Percentiles rank a stretch among this genome's conserved stretches.
Conservation (phyloP, 2,888 invertebrate species). For the Dasypolia templi region DNA sequence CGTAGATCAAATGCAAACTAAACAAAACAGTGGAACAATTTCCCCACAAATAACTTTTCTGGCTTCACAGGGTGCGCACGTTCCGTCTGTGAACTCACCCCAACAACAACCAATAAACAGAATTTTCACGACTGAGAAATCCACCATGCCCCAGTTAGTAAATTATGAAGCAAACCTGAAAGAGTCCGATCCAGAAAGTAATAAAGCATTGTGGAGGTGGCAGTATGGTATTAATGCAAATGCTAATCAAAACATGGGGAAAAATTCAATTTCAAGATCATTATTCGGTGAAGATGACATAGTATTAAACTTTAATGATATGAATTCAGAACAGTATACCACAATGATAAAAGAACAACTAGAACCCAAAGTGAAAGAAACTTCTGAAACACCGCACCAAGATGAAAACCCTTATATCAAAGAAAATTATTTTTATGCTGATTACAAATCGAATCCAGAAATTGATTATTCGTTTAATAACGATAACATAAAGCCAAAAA, state of each 20-base stretch:
- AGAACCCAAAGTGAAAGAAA: slow-evolving; percentile 68
- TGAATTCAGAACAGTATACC: slow-evolving; percentile 85
- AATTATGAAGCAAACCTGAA: slow-evolving; percentile 84
- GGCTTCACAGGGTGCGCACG: slow-evolving; percentile 87
- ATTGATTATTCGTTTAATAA: slow-evolving; percentile 45
- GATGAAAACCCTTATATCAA: slow-evolving; percentile 43
- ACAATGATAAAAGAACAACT: slow-evolving; percentile 82
- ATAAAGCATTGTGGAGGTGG: slow-evolving; percentile 87
- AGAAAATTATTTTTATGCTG: slow-evolving; percentile 44
- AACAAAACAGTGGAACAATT: slow-evolving; percentile 79
- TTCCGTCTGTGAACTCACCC: slow-evolving; percentile 77
- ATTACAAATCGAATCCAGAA: slow-evolving; percentile 44
- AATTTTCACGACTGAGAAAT: slow-evolving; percentile 80
- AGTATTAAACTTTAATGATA: slow-evolving; percentile 85
- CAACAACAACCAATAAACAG: slow-evolving; percentile 80
- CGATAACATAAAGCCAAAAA: slow-evolving; percentile 45
- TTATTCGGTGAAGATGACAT: slow-evolving; percentile 84
- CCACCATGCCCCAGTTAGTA: slow-evolving; percentile 83
- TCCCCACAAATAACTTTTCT: slow-evolving; percentile 87
- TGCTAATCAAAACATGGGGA: slow-evolving; percentile 77
- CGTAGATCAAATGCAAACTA: slow-evolving; percentile 79
- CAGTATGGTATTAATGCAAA: slow-evolving; percentile 84
- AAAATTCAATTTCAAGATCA: slow-evolving; percentile 86
- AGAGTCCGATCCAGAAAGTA: slow-evolving; percentile 81
- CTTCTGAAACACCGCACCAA: slow-evolving; percentile 46